Evolutionary conservation across 2,113 vertebrate genomes (phyloP), one percentile per base, ranked within the genome.

Genomic region (Cyanoderma ruficeps): DNA sequence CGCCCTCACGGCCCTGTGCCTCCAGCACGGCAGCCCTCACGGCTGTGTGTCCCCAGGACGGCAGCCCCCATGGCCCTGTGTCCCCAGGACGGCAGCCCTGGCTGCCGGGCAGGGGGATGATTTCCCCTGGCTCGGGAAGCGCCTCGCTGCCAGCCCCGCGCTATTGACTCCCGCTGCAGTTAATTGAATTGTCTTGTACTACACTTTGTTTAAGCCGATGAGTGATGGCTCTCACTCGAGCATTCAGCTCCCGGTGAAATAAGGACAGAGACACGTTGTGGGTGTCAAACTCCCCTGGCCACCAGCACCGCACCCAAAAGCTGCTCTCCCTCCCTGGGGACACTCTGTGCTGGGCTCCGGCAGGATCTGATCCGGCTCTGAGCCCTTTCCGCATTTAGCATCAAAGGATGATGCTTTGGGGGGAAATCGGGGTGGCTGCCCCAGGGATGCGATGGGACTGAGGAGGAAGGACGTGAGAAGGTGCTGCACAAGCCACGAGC

Each of bases 121-220:
- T 91, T 92, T 65, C 52, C 75, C 80, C 64, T 0, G 7, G 72
- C 92, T 31, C 2, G 3, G 41, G 87, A 30, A 94, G 87, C 33
- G 10, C 30, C 0, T 7, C 0, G 27, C 75, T 44, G 64, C 59
- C 42, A 6, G 30, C 1, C 7, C 33, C 2, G n/a, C 6, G 0
- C 9, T 78, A 87, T 65, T 86, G 78, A 59, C 91, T 95, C n/a
- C 33, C 0, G 0, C 17, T 47, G 27, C 76, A 23, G 75, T 87
- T 96, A 94, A 96, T 63, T 94, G 97, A 96, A 96, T 89, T 93
- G 76, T 94, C 57, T 82, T 61, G 90, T 89, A 47, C 71, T 81
- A 89, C 76, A 83, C 86, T 93, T 94, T 85, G 96, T 94, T 96
- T 75, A 84, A 94, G 4, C 35, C 5, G 52, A 78, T 61, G 83